Base-by-base conservation (phyloP, 2,797 vertebrate species). In the Hyperoplus immaculatus region DNA sequence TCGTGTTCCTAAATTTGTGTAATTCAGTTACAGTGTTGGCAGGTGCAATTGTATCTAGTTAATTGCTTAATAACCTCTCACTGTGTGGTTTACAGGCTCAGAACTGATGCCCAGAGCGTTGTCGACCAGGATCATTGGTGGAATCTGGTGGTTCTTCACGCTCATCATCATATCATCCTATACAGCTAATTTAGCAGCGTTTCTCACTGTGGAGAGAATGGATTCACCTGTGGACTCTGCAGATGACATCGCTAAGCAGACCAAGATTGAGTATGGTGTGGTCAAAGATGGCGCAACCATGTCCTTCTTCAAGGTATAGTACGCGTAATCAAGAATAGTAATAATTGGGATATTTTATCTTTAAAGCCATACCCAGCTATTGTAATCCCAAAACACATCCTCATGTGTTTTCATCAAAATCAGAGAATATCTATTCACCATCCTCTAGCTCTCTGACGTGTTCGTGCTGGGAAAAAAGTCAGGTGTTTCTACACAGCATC, bases 131-230 rank as follows among this genome's bases (percentile, higher is more conserved):
- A 99, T 99, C 94, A 99, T 99, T 3, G 98, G 98, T 5, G 98
- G 98, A 53, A 99, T 99, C 93, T 99, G 98, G 98, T 99, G 98
- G 98, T 99, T 99, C 94, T 99, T 99, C 95, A 99, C 98, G 0
- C 97, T 99, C 38, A 99, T 99, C 91, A 98, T 99, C 91, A 98
- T 99, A 90, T 99, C 98, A 8, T 99, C 98, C 80, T 99, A 99
- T 87, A 99, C 98, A 5, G 98, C 98, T 62, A 99, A 99, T 92
- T 91, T 99, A 43, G 98, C 98, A 0, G 98, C 98, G 79, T 99
- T 99, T 79, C 96, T 99, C 77, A 99, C 97, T 0, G 97, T 99
- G 77, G 98, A 99, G 92, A 96, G 98, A 69, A 99, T 99, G 98
- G 98, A 99, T 36, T 97, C 98, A 0, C 96, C 97, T 11, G 96